A percentile compares a stretch with the other conserved stretches of the same genome.
Evolutionary conservation across 1,140 invertebrate species (phyloP).

Genomic region (Kradibia gibbosae): DNA sequence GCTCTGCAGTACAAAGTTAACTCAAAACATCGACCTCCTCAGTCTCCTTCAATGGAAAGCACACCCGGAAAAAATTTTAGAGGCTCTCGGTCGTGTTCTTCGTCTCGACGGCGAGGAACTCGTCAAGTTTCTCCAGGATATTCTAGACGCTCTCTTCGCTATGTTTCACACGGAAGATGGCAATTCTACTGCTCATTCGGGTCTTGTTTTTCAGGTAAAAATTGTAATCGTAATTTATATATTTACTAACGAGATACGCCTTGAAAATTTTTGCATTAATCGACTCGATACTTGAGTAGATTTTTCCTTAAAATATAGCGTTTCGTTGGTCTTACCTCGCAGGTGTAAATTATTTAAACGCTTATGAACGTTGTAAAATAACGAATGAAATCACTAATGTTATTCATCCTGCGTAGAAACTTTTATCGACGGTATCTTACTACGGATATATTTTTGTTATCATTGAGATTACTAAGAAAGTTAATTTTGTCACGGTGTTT

Average conservation of each 20-base stretch:
- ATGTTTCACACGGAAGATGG: constrained; percentile 96
- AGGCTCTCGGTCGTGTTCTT: constrained; percentile 86
- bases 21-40: constrained; percentile 93
- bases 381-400: too few relatives aligned
- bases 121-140: constrained; percentile 97
- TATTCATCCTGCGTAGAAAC: too few relatives aligned
- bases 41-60: constrained; percentile 93
- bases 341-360: too few relatives aligned
- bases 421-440: too few relatives aligned
- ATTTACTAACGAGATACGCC: constrained; percentile 14
- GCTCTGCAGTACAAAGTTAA: constrained; percentile 95
- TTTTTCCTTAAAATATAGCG: too few relatives aligned
- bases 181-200: constrained; percentile 83
- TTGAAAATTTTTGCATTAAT: too few relatives aligned
- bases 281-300: too few relatives aligned
- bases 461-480: too few relatives aligned
- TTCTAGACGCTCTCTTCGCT: constrained; percentile 94
- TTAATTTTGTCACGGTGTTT: too few relatives aligned
- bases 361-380: too few relatives aligned
- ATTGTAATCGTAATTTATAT: neutral
- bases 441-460: too few relatives aligned
- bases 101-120: constrained; percentile 90
- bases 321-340: too few relatives aligned
- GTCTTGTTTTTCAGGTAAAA: constrained; percentile 82
- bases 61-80: constrained; percentile 87